phyloP scores from a whole-genome alignment of 2,797 vertebrate genomes.

The Neomorphus geoffroyi region DNA sequence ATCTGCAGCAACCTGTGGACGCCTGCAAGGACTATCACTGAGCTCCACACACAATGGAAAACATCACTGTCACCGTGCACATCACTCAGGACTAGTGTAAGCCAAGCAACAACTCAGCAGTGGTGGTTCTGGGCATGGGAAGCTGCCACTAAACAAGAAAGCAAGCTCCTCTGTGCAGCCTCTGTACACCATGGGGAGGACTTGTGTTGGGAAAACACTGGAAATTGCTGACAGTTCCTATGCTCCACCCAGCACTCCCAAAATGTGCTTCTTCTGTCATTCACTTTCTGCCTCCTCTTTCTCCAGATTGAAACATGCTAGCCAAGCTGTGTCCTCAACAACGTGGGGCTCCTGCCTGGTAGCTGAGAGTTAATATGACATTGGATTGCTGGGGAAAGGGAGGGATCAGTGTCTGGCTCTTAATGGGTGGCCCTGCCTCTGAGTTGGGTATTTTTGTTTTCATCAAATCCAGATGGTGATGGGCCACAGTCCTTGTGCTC shows the following conservation, averaged over 20 bases:
- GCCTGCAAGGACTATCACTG: not conserved
- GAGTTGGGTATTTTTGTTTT: not conserved
- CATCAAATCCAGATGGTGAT: constrained; percentile 20
- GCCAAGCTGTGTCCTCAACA: not conserved
- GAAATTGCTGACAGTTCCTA: not conserved
- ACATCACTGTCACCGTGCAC: accelerated
- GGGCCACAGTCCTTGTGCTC: not conserved
- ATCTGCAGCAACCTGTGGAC: not conserved
- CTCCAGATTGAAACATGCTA: accelerated
- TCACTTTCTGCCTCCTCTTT: not conserved
- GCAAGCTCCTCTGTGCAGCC: not conserved
- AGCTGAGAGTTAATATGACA: accelerated
- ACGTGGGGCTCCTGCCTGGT: accelerated
- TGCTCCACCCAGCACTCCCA: not conserved
- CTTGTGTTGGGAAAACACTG: not conserved
- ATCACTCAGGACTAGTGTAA: not conserved
- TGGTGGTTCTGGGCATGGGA: not conserved
- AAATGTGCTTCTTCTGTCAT: not conserved
- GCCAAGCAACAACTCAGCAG: accelerated
- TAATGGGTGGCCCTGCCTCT: not conserved
- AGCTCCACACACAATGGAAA: not conserved
- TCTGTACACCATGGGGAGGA: not conserved
- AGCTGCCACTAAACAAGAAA: not conserved
- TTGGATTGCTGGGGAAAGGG: not conserved
- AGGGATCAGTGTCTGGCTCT: accelerated